phyloP scores from a whole-genome alignment of 2,888 invertebrate species.

The Heliconius cydno region DNA sequence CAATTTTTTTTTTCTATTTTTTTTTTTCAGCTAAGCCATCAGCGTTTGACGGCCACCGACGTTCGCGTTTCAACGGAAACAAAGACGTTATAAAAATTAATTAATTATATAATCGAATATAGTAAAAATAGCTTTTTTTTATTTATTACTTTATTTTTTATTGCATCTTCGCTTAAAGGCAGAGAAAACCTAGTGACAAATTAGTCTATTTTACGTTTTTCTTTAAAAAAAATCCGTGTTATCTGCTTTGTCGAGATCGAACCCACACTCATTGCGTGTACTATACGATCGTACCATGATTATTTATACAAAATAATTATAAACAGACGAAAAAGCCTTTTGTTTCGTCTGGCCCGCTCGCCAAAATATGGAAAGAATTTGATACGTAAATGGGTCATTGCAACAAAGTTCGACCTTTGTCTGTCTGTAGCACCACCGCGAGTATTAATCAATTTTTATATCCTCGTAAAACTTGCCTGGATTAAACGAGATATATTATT shows the following conservation, averaged over 20 bases:
- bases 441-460: conserved; percentile 66
- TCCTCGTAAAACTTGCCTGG: conserved; percentile 77
- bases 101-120: neutral
- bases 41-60: conserved; percentile 15
- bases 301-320: conserved; percentile 3
- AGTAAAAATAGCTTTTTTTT: neutral
- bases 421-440: conserved; percentile 56
- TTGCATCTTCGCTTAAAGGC: neutral
- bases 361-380: conserved; percentile 71
- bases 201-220: neutral
- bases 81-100: conserved; percentile 20
- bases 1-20: too few species aligned
- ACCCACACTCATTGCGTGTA: neutral
- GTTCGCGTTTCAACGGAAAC: conserved; percentile 9
- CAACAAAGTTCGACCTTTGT: conserved; percentile 74
- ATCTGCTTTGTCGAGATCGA: neutral
- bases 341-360: conserved; percentile 75
- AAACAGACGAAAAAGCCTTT: conserved; percentile 39
- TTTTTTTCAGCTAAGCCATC: neutral
- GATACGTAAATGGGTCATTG: conserved; percentile 72
- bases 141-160: neutral
- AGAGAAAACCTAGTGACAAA: neutral
- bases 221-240: too few species aligned
- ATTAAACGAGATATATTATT: conserved; percentile 80
- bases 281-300: neutral